These are phyloP conservation scores for Hypanus sabinus DNA, from an alignment of 2,113 vertebrate species.

Conservation along the genomic window DNA sequence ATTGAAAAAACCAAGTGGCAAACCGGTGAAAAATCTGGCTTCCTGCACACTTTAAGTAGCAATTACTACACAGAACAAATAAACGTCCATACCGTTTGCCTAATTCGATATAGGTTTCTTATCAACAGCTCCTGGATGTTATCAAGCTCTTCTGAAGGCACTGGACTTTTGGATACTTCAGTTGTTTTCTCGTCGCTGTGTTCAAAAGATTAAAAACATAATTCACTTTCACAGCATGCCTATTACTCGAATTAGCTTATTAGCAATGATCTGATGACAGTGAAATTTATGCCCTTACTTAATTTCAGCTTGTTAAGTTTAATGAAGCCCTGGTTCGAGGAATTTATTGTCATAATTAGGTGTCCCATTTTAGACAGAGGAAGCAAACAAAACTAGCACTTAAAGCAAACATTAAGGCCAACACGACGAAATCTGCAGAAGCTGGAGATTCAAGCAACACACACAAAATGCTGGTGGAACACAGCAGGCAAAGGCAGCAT, in stretches of 20 bases:
- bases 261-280: not conserved
- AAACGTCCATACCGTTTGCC: conserved; percentile 56
- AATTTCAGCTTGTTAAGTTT: not conserved
- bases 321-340: not conserved
- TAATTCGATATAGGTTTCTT: conserved; percentile 66
- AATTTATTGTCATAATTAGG: not conserved
- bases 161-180: conserved; percentile 43
- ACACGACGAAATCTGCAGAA: no score
- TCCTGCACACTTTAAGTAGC: not conserved
- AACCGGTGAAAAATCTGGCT: not conserved
- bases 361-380: not conserved
- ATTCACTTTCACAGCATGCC: not conserved
- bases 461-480: no score
- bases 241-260: not conserved
- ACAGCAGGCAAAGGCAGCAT: no score
- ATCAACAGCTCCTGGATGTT: conserved; percentile 67
- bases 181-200: conserved; percentile 2
- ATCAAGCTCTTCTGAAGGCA: conserved; percentile 55
- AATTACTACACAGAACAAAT: not conserved
- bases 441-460: no score
- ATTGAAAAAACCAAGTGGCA: not conserved
- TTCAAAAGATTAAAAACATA: not conserved
- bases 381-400: not conserved
- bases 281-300: not conserved
- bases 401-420: not conserved